A percentile compares a stretch with the other conserved stretches of the same genome.
Conservation (phyloP, 2,888 invertebrate genomes). For the Apamea epomidion region DNA sequence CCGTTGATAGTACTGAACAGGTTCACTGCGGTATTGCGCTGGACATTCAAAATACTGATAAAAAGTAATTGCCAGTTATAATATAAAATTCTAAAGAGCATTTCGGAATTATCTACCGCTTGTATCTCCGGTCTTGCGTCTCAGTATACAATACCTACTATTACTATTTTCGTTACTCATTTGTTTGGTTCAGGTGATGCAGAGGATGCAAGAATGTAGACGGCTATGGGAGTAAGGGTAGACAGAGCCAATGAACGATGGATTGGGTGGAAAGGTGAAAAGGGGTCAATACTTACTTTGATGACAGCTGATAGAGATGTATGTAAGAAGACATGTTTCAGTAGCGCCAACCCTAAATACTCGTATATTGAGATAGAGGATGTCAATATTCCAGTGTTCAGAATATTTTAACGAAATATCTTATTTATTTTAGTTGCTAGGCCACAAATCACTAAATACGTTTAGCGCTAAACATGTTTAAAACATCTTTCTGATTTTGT, state of each 20-base stretch:
- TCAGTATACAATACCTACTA: neutral
- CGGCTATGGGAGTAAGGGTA: neutral
- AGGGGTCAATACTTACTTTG: neutral
- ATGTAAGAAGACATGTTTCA: neutral
- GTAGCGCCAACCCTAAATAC: neutral
- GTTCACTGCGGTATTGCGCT: neutral
- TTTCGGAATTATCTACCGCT: slow-evolving; percentile 4
- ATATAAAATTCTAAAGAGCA: slow-evolving; percentile 15
- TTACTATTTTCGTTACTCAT: neutral
- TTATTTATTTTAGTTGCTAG: neutral
- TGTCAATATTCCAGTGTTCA: neutral
- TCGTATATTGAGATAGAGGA: neutral
- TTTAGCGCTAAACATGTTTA: neutral
- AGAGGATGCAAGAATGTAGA: neutral
- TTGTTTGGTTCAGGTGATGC: neutral
- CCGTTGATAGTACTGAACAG: neutral
- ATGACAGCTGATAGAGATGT: neutral
- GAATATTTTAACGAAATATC: neutral
- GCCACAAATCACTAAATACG: neutral
- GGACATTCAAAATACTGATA: slow-evolving; percentile 21
- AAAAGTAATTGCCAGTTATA: neutral
- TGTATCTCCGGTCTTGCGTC: neutral
- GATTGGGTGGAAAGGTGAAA: neutral
- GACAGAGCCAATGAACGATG: neutral
- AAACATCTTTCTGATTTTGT: neutral